Percentiles rank a stretch among this genome's conserved stretches.
Evolutionary conservation across 2,113 vertebrate species (phyloP).

Genomic region (Notarius lentiginosus): DNA sequence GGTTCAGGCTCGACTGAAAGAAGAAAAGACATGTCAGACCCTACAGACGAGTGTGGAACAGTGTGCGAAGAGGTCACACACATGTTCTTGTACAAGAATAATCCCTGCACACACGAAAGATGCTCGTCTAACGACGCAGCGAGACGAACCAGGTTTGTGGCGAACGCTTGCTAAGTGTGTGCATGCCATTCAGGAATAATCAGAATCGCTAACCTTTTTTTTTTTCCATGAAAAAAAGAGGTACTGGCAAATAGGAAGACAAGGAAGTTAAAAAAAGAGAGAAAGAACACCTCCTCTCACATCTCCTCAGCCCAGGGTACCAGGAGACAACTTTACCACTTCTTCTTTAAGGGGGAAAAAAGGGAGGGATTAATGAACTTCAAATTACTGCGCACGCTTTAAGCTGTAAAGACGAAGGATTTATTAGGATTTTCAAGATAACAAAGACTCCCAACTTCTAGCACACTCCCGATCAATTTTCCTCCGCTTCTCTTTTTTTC

Average conservation of each 20-base stretch:
- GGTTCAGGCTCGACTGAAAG: slow-evolving; percentile 77
- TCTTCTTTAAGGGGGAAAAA: slow-evolving; percentile 87
- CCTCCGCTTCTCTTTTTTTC: slow-evolving; percentile 64
- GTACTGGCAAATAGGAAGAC: slow-evolving; percentile 62
- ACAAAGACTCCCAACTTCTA: slow-evolving; percentile 97
- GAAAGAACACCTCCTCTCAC: slow-evolving; percentile 75
- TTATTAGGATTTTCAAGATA: slow-evolving; percentile 98
- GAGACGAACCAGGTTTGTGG: slow-evolving; percentile 39
- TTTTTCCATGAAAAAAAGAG: slow-evolving; percentile 77
- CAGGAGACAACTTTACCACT: slow-evolving; percentile 88
- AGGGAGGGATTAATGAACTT: slow-evolving; percentile 94
- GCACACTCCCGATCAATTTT: slow-evolving; percentile 96
- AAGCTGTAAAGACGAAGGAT: slow-evolving; percentile 99
- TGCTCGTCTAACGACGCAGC: slow-evolving; percentile 29
- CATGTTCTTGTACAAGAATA: not conserved
- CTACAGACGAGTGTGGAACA: slow-evolving; percentile 27
- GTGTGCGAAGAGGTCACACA: not conserved
- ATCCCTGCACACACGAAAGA: not conserved
- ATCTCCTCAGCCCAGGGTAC: slow-evolving; percentile 79
- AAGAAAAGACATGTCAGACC: slow-evolving; percentile 62
- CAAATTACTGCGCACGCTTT: slow-evolving; percentile 90
- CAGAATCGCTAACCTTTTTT: slow-evolving; percentile 83
- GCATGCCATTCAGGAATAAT: slow-evolving; percentile 77
- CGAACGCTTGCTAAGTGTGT: slow-evolving; percentile 40
- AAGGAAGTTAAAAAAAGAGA: slow-evolving; percentile 70